Base-by-base conservation (phyloP, 2,113 vertebrate genomes). In the Notarius quadriscutis region DNA sequence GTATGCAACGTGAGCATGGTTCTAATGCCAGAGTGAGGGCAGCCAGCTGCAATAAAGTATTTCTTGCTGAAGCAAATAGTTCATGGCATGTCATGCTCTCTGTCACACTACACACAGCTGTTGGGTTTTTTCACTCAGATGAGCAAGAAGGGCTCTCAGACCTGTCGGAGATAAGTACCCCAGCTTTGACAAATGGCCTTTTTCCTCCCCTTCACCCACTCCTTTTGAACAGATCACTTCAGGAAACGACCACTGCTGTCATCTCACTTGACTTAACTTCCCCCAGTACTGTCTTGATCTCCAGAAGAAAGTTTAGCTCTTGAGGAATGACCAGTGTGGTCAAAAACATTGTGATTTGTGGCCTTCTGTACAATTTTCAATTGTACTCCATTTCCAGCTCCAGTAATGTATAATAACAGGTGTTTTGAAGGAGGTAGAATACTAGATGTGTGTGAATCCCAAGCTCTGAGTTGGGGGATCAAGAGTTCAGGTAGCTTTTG, bases 71-170 rank as follows among this genome's bases (percentile, higher is more conserved):
- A 92, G 90, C 91, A 93, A 93, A 93, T 91, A 91, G 90, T 88
- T 93, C 90, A 88, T 85, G 88, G 88, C 89, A 67, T 93, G 87
- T 94, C 93, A 88, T 93, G 92, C 75, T 91, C 89, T 91, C 88
- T 92, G 88, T 94, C 90, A 87, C 87, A 89, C 84, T 86, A 90
- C 60, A 79, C 83, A 92, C 92, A 93, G 92, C 92, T 93, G 93
- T 90, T 88, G 71, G 71, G 63, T 88, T 90, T 86, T 91, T 89
- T 92, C 88, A 90, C 86, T 30, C 71, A 86, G 88, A 88, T 86
- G 90, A 90, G 84, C 89, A 91, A 72, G 85, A 81, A 89, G 87
- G 83, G 88, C 84, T 91, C 89, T 89, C 80, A 82, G 85, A 62
- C 82, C 86, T 62, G 88, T 90, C 91, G 83, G 60, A 89, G 89